Evolutionary conservation across 2,113 vertebrate species (phyloP).

Genomic region (Apodemus sylvaticus): DNA sequence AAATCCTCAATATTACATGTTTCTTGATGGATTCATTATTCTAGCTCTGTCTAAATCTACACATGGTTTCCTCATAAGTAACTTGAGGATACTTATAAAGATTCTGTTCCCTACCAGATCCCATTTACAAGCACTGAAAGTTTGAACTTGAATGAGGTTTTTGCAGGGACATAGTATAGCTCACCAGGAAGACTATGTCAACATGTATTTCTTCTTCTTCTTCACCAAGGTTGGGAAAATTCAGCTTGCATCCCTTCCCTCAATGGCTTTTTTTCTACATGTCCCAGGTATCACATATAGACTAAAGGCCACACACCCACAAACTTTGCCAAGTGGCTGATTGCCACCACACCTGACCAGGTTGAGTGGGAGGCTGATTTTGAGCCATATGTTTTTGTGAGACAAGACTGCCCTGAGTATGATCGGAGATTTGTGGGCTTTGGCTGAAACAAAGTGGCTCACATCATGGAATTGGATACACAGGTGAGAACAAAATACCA

Average conservation of each 20-base stretch:
- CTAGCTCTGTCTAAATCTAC: not conserved
- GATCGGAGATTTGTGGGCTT: conserved; percentile 98
- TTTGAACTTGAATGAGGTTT: not conserved
- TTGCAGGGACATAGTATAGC: not conserved
- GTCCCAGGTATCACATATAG: conserved; percentile 95
- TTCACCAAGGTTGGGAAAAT: too few relatives aligned
- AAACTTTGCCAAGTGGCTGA: conserved; percentile 99
- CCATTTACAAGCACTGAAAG: not conserved
- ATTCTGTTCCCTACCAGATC: not conserved
- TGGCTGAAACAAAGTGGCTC: conserved; percentile 99
- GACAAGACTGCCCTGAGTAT: conserved; percentile 95
- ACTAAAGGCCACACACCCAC: conserved; percentile 98
- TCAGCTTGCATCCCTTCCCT: not conserved
- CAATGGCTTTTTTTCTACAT: conserved; percentile 49
- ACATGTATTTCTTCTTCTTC: not conserved
- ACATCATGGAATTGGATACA: conserved; percentile 99
- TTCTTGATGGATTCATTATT: not conserved
- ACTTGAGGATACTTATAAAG: not conserved
- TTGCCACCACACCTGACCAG: conserved; percentile 95
- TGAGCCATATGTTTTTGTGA: conserved; percentile 98
- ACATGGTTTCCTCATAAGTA: not conserved
- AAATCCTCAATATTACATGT: not conserved
- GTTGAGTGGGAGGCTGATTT: conserved; percentile 99
- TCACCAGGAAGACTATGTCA: accelerated
- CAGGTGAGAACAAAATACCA: conserved; percentile 87